Conservation (phyloP, 2,797 vertebrate genomes). For the Orientallactaga sibirica region DNA sequence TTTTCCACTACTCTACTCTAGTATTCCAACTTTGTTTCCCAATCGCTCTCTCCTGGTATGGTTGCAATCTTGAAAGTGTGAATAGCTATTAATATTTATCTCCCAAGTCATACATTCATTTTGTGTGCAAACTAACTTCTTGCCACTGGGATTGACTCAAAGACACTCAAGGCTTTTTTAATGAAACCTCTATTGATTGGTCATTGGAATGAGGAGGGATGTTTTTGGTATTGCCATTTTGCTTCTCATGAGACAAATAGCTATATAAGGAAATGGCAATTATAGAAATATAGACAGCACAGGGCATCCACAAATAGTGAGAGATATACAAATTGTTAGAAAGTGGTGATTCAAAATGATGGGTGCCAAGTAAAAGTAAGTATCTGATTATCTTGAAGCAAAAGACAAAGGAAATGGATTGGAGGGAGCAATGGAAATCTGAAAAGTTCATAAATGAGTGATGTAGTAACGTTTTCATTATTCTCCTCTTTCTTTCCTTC, state of each 20-base stretch:
- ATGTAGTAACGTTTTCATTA: not conserved
- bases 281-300: slow-evolving; percentile 14
- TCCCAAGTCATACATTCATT: not conserved
- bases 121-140: not conserved
- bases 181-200: not conserved
- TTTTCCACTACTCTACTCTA: not conserved
- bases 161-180: not conserved
- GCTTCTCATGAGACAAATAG: not conserved
- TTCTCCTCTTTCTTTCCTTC: not conserved
- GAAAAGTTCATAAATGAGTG: not conserved
- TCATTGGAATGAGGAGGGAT: slow-evolving; percentile 7
- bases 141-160: not conserved
- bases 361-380: not conserved
- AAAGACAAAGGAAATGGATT: not conserved
- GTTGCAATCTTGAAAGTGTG: not conserved
- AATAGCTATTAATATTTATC: not conserved
- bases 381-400: not conserved
- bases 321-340: not conserved
- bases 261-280: slow-evolving; percentile 22
- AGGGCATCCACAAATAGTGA: not conserved
- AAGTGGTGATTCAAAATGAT: slow-evolving; percentile 22
- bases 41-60: not conserved
- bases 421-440: not conserved
- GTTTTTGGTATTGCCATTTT: slow-evolving; percentile 2
- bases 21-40: not conserved